A percentile compares a stretch with the other conserved stretches of the same genome.
These are phyloP conservation scores for Eupelmus urozonus DNA, from an alignment of 2,888 invertebrate species.

Conservation along the genomic window DNA sequence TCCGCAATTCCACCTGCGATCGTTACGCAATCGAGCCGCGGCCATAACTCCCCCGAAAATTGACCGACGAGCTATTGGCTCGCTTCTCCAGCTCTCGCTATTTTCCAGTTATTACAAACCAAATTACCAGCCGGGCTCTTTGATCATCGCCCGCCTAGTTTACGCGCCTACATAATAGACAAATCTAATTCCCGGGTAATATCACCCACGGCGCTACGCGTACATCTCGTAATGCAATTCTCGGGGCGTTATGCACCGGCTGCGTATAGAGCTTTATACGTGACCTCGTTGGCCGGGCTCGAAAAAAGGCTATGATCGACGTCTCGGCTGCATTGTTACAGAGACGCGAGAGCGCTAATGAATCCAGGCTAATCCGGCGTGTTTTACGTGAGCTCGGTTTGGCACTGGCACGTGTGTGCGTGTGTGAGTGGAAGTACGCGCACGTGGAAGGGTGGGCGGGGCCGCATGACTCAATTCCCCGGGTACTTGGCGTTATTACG, in stretches of 20 bases:
- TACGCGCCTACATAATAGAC: not conserved
- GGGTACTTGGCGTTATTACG: too few species aligned
- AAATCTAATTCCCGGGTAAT: conserved; percentile 12
- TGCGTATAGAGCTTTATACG: too few species aligned
- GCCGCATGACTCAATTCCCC: too few species aligned
- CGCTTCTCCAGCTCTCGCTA: not conserved
- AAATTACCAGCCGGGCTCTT: not conserved
- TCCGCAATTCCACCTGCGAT: too few species aligned
- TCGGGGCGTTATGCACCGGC: not conserved
- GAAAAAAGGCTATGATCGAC: not conserved
- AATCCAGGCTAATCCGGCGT: conserved; percentile 21
- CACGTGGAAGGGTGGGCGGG: too few species aligned
- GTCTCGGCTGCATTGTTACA: not conserved
- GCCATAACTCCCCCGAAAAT: too few species aligned
- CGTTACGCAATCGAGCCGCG: too few species aligned
- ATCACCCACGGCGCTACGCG: not conserved
- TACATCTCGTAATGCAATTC: not conserved
- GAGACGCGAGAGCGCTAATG: not conserved
- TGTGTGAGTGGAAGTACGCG: too few species aligned
- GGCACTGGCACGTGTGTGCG: too few species aligned
- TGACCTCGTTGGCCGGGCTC: not conserved
- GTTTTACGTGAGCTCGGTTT: too few species aligned
- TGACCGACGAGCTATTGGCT: not conserved
- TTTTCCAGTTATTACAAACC: not conserved
- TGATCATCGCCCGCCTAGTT: not conserved